A percentile compares a stretch with the other conserved stretches of the same genome.
phyloP scores from a whole-genome alignment of 2,113 vertebrate species.

The Dromaius novaehollandiae region DNA sequence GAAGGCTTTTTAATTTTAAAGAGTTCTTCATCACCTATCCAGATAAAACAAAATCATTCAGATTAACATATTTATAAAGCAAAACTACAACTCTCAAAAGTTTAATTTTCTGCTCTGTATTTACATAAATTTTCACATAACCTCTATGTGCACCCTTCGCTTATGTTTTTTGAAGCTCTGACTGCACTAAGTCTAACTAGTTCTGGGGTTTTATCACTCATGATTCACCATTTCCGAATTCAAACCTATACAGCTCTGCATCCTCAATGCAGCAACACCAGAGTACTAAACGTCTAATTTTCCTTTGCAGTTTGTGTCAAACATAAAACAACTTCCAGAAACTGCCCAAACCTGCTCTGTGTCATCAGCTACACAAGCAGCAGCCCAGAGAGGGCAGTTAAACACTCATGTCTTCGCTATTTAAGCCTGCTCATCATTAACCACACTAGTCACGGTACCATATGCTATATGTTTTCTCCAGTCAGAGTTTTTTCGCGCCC shows the following conservation, averaged over 20 bases:
- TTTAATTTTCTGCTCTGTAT: not conserved
- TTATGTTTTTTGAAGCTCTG: not conserved
- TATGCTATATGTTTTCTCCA: not conserved
- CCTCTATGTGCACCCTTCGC: fast-evolving
- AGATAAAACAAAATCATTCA: not conserved
- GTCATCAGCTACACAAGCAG: not conserved
- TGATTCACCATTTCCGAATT: not conserved
- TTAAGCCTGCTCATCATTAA: not conserved
- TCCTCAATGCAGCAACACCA: not conserved
- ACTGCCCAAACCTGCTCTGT: not conserved
- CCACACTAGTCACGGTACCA: not conserved
- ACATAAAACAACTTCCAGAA: no score
- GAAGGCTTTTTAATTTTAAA: constrained; percentile 81
- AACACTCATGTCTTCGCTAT: not conserved
- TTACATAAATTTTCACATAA: not conserved
- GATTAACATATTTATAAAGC: not conserved
- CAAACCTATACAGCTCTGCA: not conserved
- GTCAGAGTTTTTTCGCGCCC: no score
- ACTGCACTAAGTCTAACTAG: not conserved
- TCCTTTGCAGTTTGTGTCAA: not conserved
- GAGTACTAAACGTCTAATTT: fast-evolving
- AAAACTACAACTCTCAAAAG: no score
- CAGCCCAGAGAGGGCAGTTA: not conserved
- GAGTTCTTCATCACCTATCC: constrained; percentile 61
- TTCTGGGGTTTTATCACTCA: not conserved